Percentiles rank a stretch among this genome's conserved stretches.
Conservation (phyloP, 2,113 vertebrate species). For the Rhinogobius similis region DNA sequence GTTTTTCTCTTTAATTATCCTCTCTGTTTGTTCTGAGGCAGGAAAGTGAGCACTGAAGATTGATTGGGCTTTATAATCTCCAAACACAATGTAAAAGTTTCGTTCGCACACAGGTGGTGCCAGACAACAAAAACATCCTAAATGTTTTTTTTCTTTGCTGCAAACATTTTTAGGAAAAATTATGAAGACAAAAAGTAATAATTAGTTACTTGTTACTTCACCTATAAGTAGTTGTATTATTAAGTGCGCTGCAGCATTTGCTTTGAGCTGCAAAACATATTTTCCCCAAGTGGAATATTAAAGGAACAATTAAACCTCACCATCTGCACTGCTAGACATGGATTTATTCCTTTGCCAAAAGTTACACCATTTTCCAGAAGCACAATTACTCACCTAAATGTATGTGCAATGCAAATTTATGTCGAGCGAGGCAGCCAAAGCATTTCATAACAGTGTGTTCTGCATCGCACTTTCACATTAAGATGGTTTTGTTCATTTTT, state of each 20-base stretch:
- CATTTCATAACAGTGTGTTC: not conserved
- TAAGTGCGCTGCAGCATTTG: not conserved
- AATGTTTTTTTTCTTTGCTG: not conserved
- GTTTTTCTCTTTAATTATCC: conserved; percentile 21
- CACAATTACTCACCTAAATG: not conserved
- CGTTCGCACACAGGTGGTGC: not conserved
- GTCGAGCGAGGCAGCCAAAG: not conserved
- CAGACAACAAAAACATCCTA: not conserved
- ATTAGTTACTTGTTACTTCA: not conserved
- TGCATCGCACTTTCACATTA: not conserved
- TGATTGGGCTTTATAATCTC: not conserved
- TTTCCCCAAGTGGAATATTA: not conserved
- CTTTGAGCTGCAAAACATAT: not conserved
- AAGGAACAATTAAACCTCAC: not conserved
- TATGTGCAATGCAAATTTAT: not conserved
- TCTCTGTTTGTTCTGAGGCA: not conserved
- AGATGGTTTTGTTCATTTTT: not conserved
- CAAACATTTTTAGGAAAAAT: not conserved
- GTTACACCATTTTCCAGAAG: not conserved
- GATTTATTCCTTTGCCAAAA: not conserved
- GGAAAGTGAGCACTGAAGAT: conserved; percentile 18
- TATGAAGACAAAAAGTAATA: not conserved
- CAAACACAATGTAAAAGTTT: not conserved
- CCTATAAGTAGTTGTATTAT: not conserved
- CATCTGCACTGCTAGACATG: not conserved